These are phyloP conservation scores for Zosterops lateralis DNA, from an alignment of 2,113 vertebrate genomes.

Conservation along the genomic window DNA sequence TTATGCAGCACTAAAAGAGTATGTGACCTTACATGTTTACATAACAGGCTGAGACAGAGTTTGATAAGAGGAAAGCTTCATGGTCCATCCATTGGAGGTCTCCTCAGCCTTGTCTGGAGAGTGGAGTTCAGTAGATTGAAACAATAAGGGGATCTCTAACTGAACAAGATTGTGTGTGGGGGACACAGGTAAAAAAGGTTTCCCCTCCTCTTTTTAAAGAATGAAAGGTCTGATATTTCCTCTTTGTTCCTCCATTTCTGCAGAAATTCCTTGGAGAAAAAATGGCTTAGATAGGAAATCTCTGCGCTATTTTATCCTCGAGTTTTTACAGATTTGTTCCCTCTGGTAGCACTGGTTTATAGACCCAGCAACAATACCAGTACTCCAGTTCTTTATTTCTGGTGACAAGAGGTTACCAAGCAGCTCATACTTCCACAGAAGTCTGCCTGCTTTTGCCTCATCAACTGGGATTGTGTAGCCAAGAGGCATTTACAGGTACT, in stretches of 20 bases:
- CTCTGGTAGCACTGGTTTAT: neutral
- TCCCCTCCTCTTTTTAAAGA: neutral
- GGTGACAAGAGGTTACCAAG: neutral
- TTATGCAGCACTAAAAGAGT: neutral
- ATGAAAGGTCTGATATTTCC: neutral
- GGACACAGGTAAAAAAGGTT: neutral
- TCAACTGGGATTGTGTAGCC: neutral
- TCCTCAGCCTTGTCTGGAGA: neutral
- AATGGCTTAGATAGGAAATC: neutral
- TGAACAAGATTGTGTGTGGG: neutral
- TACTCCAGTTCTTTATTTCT: neutral
- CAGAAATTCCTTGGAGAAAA: neutral
- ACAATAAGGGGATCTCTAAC: neutral
- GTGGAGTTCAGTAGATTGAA: neutral
- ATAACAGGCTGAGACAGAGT: neutral
- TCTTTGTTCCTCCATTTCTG: neutral
- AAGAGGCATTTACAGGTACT: neutral
- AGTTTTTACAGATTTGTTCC: neutral
- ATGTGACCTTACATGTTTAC: neutral
- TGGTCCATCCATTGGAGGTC: neutral
- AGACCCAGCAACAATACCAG: neutral
- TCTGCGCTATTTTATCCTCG: neutral
- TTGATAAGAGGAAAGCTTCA: neutral
- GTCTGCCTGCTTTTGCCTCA: neutral
- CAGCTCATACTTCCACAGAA: neutral